Percentiles rank a stretch among this genome's conserved stretches.
These are phyloP conservation scores for Heliconius aoede DNA, from an alignment of 2,888 invertebrate species.

Conservation along the genomic window DNA sequence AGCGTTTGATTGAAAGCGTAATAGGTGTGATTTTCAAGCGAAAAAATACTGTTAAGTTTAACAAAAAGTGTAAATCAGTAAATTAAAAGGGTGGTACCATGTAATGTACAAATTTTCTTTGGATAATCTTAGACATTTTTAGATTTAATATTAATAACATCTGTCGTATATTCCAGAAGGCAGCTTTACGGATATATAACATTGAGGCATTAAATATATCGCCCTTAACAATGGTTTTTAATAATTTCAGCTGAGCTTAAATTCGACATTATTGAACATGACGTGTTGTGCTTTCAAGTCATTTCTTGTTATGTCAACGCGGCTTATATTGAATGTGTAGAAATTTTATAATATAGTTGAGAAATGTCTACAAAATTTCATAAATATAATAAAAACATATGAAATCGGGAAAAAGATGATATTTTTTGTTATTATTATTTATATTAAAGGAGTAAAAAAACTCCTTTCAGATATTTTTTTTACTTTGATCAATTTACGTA, in stretches of 20 bases:
- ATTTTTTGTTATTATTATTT: too few relatives aligned
- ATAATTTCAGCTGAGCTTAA: constrained; percentile 5
- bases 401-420: too few relatives aligned
- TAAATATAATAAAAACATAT: too few relatives aligned
- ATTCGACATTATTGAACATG: neutral
- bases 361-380: neutral
- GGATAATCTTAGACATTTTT: neutral
- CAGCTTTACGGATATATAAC: neutral
- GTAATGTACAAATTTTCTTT: neutral
- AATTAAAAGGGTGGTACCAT: neutral
- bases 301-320: neutral
- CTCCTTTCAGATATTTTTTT: too few relatives aligned
- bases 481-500: too few relatives aligned
- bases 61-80: neutral
- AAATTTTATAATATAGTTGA: neutral
- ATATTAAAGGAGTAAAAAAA: too few relatives aligned
- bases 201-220: neutral
- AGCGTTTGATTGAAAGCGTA: too few relatives aligned
- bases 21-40: too few relatives aligned
- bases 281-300: neutral
- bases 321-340: neutral
- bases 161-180: neutral
- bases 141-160: neutral
- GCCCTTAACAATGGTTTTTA: neutral
- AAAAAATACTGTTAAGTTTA: too few relatives aligned